A percentile compares a stretch with the other conserved stretches of the same genome.
These are phyloP conservation scores for Drosophila gunungcola DNA, from an alignment of 1,140 invertebrate genomes.

Conservation along the genomic window DNA sequence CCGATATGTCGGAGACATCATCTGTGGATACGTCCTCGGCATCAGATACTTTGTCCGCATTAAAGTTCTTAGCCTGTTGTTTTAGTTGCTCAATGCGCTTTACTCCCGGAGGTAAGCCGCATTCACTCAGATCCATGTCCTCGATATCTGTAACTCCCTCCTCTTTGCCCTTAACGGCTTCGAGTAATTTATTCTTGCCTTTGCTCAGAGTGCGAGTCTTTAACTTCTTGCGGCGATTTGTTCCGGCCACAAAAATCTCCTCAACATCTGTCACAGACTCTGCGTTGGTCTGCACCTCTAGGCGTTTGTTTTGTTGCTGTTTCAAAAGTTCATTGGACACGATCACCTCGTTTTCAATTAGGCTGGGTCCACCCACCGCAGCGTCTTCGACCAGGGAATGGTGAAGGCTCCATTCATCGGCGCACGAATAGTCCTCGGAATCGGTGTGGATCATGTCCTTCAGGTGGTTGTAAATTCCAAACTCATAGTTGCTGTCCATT, in stretches of 20 bases:
- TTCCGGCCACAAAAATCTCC: constrained; percentile 84
- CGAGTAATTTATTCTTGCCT: constrained; percentile 70
- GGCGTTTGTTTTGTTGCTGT: constrained; percentile 63
- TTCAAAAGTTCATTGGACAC: constrained; percentile 76
- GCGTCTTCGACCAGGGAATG: constrained; percentile 53
- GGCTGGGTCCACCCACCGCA: constrained; percentile 19
- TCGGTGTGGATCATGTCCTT: constrained; percentile 84
- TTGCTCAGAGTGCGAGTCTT: constrained; percentile 74
- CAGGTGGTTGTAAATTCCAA: constrained; percentile 76
- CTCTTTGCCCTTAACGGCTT: constrained; percentile 52
- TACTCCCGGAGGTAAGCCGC: constrained; percentile 61
- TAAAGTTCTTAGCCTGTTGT: constrained; percentile 35
- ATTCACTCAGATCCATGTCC: constrained; percentile 86
- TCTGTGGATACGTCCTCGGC: constrained; percentile 73
- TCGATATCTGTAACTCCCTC: constrained; percentile 85
- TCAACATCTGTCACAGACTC: constrained; percentile 86
- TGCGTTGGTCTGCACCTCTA: constrained; percentile 67
- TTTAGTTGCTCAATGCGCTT: constrained; percentile 72
- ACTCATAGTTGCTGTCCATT: constrained; percentile 81
- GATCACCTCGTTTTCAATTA: constrained; percentile 75
- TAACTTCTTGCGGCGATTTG: constrained; percentile 77
- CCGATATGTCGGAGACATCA: constrained; percentile 59
- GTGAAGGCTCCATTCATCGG: constrained; percentile 77
- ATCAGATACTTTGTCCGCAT: constrained; percentile 51
- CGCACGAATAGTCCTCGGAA: constrained; percentile 85